These are phyloP conservation scores for Yoshiicerus persimilis DNA, from an alignment of 1,140 invertebrate genomes.

Conservation along the genomic window DNA sequence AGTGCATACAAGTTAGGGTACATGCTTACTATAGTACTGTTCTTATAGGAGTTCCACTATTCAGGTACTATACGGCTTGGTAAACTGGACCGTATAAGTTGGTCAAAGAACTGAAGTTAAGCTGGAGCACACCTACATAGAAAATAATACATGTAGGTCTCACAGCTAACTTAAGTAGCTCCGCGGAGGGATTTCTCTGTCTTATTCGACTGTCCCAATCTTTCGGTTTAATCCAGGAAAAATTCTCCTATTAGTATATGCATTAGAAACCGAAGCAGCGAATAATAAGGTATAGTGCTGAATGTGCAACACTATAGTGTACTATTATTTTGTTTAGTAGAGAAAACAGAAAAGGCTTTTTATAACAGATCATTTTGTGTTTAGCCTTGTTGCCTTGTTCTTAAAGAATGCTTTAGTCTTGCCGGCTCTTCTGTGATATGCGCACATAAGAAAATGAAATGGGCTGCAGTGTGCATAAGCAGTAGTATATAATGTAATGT, in stretches of 20 bases:
- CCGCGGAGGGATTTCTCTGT: not conserved
- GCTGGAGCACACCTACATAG: not conserved
- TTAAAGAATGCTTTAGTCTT: not conserved
- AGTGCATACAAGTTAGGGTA: too few species aligned
- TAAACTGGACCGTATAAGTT: not conserved
- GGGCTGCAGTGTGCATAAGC: not conserved
- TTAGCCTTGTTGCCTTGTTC: not conserved
- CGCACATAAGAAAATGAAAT: not conserved
- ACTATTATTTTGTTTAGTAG: not conserved
- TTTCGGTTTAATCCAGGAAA: too few species aligned
- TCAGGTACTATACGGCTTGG: not conserved
- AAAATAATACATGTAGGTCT: conserved; percentile 3
- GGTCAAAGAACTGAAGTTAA: not conserved
- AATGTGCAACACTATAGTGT: not conserved
- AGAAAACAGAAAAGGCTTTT: too few species aligned
- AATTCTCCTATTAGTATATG: not conserved
- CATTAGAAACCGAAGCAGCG: not conserved
- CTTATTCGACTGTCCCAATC: not conserved
- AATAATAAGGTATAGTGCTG: not conserved
- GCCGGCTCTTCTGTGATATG: not conserved
- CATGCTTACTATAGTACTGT: too few species aligned
- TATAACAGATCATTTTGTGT: not conserved
- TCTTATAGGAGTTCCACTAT: not conserved
- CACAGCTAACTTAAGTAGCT: conserved; percentile 8
- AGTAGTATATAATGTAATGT: not conserved